Evolutionary conservation across 2,888 invertebrate species (phyloP).

Genomic region (Cremastinae sp.): DNA sequence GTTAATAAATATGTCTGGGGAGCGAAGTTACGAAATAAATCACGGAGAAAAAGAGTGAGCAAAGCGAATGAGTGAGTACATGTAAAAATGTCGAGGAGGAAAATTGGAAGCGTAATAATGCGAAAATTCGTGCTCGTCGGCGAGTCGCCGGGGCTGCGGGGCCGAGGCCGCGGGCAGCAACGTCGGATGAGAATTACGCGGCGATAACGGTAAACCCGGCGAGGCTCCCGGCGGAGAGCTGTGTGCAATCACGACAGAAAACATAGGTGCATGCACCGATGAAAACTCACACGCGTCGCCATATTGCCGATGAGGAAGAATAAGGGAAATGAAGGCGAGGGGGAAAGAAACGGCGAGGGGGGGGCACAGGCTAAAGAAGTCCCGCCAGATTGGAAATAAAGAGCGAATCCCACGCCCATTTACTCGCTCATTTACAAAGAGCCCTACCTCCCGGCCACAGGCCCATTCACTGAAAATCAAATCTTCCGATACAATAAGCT

Average conservation of each 20-base stretch:
- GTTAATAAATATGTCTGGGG: too few species aligned
- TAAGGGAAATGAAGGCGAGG: background rate
- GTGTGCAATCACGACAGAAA: slow-evolving; percentile 33
- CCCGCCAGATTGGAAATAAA: slow-evolving; percentile 45
- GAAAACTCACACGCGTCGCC: background rate
- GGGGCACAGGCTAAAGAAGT: too few species aligned
- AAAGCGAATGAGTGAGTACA: too few species aligned
- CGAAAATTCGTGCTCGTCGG: slow-evolving; percentile 50
- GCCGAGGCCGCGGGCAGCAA: slow-evolving; percentile 35
- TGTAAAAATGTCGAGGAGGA: background rate
- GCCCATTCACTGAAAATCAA: too few species aligned
- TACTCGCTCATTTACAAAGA: slow-evolving; percentile 40
- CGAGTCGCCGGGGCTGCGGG: slow-evolving; percentile 14
- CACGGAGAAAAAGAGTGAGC: too few species aligned
- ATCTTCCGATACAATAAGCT: too few species aligned
- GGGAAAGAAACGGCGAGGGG: slow-evolving; percentile 9
- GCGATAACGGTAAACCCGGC: slow-evolving; percentile 57
- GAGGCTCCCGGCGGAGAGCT: slow-evolving; percentile 16
- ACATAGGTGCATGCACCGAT: background rate
- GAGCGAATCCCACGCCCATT: slow-evolving; percentile 53
- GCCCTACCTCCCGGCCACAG: background rate
- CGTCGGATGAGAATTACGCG: slow-evolving; percentile 32
- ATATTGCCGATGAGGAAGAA: background rate
- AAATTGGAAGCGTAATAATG: slow-evolving; percentile 38
- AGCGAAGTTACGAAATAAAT: too few species aligned